phyloP scores from a whole-genome alignment of 1,140 invertebrate genomes.

The Calliphora vicina region DNA sequence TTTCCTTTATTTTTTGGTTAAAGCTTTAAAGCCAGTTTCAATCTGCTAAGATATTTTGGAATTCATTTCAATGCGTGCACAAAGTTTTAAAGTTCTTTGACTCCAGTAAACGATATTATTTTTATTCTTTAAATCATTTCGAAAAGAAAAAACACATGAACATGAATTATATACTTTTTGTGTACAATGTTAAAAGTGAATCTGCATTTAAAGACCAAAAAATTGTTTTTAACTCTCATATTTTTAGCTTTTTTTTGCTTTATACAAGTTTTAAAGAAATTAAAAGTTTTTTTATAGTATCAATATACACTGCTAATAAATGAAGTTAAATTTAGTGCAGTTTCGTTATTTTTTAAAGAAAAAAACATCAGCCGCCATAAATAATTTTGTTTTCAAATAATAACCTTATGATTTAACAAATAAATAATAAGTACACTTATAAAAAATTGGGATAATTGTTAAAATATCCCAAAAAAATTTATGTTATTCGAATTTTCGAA shows the following conservation, averaged over 20 bases:
- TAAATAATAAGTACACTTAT: background rate
- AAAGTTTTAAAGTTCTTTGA: background rate
- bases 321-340: no score
- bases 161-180: background rate
- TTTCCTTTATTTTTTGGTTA: background rate
- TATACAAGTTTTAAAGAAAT: background rate
- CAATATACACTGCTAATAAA: no score
- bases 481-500: no score
- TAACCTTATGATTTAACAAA: background rate
- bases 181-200: conserved; percentile 3
- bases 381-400: background rate
- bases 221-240: background rate
- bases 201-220: background rate
- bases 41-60: background rate
- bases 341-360: no score
- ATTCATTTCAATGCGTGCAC: background rate
- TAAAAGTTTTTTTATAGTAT: background rate
- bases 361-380: background rate
- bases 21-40: background rate
- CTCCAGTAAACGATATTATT: background rate
- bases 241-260: background rate
- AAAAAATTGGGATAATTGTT: background rate
- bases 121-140: no score
- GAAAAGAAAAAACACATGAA: background rate
- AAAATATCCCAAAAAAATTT: no score